Base-by-base conservation (phyloP, 2,888 invertebrate species). In the Leptopilina myrica region DNA sequence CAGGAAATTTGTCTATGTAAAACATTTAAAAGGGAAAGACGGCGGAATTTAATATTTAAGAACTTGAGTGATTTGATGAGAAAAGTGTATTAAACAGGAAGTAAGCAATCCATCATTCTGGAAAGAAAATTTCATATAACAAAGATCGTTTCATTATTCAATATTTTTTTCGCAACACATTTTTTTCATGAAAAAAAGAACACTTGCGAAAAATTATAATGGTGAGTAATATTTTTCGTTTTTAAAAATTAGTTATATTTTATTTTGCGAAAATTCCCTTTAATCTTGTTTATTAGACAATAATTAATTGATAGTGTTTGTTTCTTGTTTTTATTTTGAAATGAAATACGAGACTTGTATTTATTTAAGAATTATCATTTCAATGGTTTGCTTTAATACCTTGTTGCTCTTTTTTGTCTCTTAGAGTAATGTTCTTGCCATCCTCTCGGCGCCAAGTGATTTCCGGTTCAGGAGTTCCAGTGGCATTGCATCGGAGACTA, bases 401-500 rank as follows among this genome's bases (percentile, higher is more conserved):
- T 96, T 96, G 79, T 96, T 96, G 79, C 49, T 73, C 73, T 33
- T 73, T 56, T 26, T 73, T 73, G 9, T 76, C 81, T n/a, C 97
- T 93, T 82, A 97, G 93, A 81, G 96, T 94, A 82, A 97, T 96
- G 86, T 95, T 95, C 83, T 94, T 94, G 84, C 95, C 95, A 87
- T 95, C 95, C 90, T 97, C 97, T 77, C 97, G 93, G 81, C 95
- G 93, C 97, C 97, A 98, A 87, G 94, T 92, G 46, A 96, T 95
- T 0, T 94, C 95, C 0, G 97, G 97, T 67, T 95, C 94, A 0
- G 97, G 97, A 12, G 95, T 95, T 46, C 97, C 97, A 0, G 95
- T 96, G 0, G 97, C 97, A 83, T 94, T 94, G 92, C 97, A 97
- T 69, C 94, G 93, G 78, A 97, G 93, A 79, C 95, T 93, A 81